Evolutionary conservation across 1,140 invertebrate genomes (phyloP).

Genomic region (Drosophila rhopaloa): DNA sequence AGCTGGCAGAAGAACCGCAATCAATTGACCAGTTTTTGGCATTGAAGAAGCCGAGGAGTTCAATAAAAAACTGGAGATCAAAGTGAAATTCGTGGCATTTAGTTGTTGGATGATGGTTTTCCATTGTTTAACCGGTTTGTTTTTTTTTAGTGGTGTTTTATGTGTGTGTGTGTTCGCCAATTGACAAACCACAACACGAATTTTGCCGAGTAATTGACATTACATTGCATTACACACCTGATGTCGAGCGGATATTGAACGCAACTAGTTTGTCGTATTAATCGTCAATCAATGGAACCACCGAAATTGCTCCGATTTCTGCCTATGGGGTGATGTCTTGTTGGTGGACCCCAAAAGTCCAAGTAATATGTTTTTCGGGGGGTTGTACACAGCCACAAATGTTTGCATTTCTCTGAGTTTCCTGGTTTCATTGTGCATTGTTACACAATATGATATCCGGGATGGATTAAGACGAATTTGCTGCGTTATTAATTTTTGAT

Average conservation of each 20-base stretch:
- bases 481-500: background rate
- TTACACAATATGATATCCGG: slow-evolving; percentile 6
- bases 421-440: slow-evolving; percentile 12
- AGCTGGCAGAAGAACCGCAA: slow-evolving; percentile 29
- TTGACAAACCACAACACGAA: slow-evolving; percentile 33
- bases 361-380: background rate
- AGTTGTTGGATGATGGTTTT: slow-evolving; percentile 11
- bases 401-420: slow-evolving; percentile 12
- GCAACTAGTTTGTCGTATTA: slow-evolving; percentile 23
- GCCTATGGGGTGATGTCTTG: slow-evolving; percentile 4
- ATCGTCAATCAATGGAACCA: slow-evolving; percentile 4
- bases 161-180: slow-evolving; percentile 10
- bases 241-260: slow-evolving; percentile 27
- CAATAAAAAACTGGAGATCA: slow-evolving; percentile 18
- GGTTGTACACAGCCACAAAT: background rate
- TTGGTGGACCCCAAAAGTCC: background rate
- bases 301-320: slow-evolving; percentile 22
- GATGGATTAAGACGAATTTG: slow-evolving; percentile 10
- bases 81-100: slow-evolving; percentile 36
- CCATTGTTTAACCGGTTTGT: slow-evolving; percentile 29
- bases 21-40: slow-evolving; percentile 36
- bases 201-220: slow-evolving; percentile 42
- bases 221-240: slow-evolving; percentile 30
- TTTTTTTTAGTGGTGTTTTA: background rate
- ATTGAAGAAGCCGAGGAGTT: slow-evolving; percentile 36